A percentile compares a stretch with the other conserved stretches of the same genome.
Evolutionary conservation across 2,113 vertebrate genomes (phyloP).

Genomic region (Meleagris gallopavo): DNA sequence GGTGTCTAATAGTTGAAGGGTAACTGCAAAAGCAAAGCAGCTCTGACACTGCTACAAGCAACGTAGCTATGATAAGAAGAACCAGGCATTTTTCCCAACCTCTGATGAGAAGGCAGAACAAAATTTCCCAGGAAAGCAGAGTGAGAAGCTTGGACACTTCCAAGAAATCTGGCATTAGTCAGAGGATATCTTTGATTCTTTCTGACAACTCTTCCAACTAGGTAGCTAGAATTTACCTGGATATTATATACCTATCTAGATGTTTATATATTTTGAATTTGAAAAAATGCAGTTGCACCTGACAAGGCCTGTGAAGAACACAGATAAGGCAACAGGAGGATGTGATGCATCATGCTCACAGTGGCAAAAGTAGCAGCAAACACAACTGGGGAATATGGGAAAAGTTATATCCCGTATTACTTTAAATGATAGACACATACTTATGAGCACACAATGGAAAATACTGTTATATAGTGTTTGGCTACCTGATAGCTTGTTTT

Average conservation of each 20-base stretch:
- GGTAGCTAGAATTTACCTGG: neutral
- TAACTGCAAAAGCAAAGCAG: neutral
- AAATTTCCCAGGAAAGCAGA: neutral
- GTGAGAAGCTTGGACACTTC: neutral
- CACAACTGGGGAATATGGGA: neutral
- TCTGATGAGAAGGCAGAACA: neutral
- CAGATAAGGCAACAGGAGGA: neutral
- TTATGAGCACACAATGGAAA: neutral
- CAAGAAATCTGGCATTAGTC: neutral
- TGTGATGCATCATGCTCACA: neutral
- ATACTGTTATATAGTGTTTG: neutral
- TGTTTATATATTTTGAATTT: neutral
- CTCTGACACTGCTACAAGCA: neutral
- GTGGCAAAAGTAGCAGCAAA: neutral
- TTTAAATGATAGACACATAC: accelerated
- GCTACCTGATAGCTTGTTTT: neutral
- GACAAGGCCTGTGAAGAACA: neutral
- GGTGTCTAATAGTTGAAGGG: neutral
- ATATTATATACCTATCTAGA: neutral
- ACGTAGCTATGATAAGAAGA: neutral
- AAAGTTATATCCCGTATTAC: neutral
- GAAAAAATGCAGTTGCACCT: neutral
- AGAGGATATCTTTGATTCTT: neutral
- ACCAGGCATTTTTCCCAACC: neutral
- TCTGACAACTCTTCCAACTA: neutral